Evolutionary conservation across 2,888 invertebrate genomes (phyloP).

Genomic region (Pyrocoelia pectoralis): DNA sequence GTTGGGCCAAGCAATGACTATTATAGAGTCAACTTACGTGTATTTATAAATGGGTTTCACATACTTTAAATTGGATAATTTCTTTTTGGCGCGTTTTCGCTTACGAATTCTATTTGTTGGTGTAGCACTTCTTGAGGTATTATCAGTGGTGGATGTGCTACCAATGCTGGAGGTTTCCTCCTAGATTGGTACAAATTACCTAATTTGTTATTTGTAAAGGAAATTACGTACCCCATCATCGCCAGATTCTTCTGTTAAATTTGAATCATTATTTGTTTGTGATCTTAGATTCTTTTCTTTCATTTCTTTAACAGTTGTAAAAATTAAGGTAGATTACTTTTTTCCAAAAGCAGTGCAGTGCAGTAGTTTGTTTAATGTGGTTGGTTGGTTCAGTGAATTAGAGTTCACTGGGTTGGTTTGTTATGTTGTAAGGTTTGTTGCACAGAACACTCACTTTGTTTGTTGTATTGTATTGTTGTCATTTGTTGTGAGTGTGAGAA

Average conservation of each 20-base stretch:
- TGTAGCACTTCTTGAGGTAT: conserved; percentile 82
- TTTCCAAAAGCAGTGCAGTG: no score
- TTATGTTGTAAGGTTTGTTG: no score
- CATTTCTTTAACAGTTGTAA: conserved; percentile 5
- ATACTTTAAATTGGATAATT: conserved; percentile 62
- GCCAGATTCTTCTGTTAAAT: conserved; percentile 64
- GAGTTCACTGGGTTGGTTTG: no score
- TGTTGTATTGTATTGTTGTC: no score
- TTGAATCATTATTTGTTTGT: conserved; percentile 35
- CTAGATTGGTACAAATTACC: conserved; percentile 50
- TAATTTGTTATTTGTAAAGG: neutral
- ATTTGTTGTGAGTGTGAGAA: no score
- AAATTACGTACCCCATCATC: conserved; percentile 62
- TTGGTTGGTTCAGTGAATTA: no score
- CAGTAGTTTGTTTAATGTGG: no score
- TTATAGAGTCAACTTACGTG: conserved; percentile 72
- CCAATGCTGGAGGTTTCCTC: conserved; percentile 84
- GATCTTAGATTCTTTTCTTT: conserved; percentile 27
- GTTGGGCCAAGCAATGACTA: neutral
- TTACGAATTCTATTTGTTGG: conserved; percentile 71
- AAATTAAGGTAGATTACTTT: no score
- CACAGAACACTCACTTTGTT: no score
- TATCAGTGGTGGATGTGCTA: conserved; percentile 82
- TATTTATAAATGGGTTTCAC: conserved; percentile 81
- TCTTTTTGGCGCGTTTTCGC: conserved; percentile 67